Conservation (phyloP, 2,113 vertebrate genomes). For the Mus spicilegus region DNA sequence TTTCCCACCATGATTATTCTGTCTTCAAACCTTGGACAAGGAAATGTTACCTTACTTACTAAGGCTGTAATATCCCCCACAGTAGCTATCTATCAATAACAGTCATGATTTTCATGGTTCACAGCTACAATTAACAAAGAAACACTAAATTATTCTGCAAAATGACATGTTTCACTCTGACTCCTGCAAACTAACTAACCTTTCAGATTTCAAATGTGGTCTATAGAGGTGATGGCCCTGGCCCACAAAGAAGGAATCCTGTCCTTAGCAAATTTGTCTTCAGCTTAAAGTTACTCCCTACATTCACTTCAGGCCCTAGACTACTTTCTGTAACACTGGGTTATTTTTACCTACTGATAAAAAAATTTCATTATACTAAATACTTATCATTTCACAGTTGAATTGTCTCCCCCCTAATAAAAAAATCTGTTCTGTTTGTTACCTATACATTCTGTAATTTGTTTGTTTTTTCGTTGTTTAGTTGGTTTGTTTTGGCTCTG, state of each 20-base stretch:
- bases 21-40: background rate
- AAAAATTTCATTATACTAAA: background rate
- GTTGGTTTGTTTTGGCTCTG: background rate
- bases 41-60: background rate
- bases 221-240: background rate
- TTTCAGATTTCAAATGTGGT: fast-evolving
- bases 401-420: background rate
- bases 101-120: background rate
- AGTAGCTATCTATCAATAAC: background rate
- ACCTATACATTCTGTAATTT: background rate
- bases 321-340: background rate
- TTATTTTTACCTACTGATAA: background rate
- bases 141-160: background rate
- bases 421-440: background rate
- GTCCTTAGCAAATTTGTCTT: background rate
- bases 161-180: background rate
- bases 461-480: background rate
- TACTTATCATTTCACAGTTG: background rate
- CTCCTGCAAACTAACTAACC: background rate
- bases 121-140: background rate
- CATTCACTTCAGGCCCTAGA: background rate
- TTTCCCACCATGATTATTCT: background rate
- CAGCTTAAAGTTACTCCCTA: background rate
- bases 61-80: background rate
- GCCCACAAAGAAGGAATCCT: background rate